A percentile compares a stretch with the other conserved stretches of the same genome.
phyloP scores from a whole-genome alignment of 2,113 vertebrate genomes.

The Poeciliopsis prolifica region DNA sequence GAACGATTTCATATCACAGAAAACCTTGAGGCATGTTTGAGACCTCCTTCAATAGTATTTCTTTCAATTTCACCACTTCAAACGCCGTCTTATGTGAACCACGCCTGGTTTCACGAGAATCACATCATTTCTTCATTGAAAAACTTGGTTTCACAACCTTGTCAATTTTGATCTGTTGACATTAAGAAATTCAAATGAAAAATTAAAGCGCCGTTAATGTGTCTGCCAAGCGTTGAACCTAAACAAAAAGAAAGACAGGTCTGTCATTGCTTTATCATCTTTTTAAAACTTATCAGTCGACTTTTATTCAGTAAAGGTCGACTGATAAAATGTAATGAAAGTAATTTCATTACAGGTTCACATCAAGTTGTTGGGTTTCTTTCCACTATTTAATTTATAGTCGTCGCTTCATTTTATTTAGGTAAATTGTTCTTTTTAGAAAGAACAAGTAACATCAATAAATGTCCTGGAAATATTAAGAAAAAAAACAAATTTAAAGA shows the following conservation, averaged over 20 bases:
- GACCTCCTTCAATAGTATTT: constrained; percentile 56
- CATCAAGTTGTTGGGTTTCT: too few relatives aligned
- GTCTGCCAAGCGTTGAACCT: not conserved
- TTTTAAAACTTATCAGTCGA: too few relatives aligned
- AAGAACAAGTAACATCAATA: too few relatives aligned
- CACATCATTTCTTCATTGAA: constrained; percentile 34
- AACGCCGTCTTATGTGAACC: constrained; percentile 34
- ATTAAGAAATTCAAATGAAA: constrained; percentile 36
- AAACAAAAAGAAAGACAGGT: not conserved
- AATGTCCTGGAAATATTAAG: too few relatives aligned
- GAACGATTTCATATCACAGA: constrained; percentile 36
- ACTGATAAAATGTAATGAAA: not conserved
- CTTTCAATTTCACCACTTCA: constrained; percentile 34
- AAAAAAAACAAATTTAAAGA: too few relatives aligned
- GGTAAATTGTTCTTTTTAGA: too few relatives aligned
- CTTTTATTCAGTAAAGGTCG: not conserved
- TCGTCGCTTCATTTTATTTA: too few relatives aligned
- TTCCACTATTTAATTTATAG: too few relatives aligned
- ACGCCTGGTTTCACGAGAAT: constrained; percentile 31
- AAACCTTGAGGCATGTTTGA: constrained; percentile 64
- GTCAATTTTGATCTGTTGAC: constrained; percentile 26
- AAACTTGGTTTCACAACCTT: constrained; percentile 36
- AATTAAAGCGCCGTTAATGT: not conserved
- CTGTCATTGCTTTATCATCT: not conserved
- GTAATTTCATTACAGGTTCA: too few relatives aligned